Percentiles rank a stretch among this genome's conserved stretches.
Evolutionary conservation across 64 coral and sea anemone genomes (phyloP).

Genomic region (Platygyra sinensis): DNA sequence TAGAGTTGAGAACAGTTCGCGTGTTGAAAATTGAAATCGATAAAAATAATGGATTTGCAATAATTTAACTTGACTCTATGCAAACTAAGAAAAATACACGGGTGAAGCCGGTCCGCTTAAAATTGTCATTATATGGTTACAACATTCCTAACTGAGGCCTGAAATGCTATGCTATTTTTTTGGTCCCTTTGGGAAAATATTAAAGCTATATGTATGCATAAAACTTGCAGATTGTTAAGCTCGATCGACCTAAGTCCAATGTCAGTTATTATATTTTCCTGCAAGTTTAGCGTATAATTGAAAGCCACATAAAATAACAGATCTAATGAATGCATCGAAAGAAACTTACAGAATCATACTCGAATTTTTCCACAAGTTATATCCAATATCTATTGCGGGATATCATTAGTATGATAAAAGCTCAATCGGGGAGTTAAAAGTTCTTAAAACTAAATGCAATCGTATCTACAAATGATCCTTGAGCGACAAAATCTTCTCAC

Average conservation of each 20-base stretch:
- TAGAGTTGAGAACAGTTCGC: no score
- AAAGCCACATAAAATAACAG: no score
- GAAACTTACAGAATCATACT: no score
- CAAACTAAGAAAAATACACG: not conserved
- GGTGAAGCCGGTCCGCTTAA: not conserved
- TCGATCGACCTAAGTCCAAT: not conserved
- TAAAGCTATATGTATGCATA: not conserved
- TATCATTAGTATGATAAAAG: no score
- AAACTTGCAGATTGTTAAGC: not conserved
- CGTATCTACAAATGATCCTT: not conserved
- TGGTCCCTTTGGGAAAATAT: not conserved
- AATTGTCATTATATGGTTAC: not conserved
- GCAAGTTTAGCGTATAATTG: no score
- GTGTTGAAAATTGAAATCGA: no score
- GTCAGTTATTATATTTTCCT: no score
- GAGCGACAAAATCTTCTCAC: not conserved
- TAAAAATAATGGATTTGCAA: not conserved
- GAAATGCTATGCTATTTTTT: constrained; percentile 23
- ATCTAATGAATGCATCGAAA: no score
- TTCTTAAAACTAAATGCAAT: no score
- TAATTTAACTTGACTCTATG: not conserved
- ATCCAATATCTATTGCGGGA: no score
- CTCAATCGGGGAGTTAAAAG: no score
- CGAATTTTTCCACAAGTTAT: no score
- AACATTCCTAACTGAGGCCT: not conserved